These are phyloP conservation scores for Mungos mungo DNA, from an alignment of 2,113 vertebrate genomes.

Conservation along the genomic window DNA sequence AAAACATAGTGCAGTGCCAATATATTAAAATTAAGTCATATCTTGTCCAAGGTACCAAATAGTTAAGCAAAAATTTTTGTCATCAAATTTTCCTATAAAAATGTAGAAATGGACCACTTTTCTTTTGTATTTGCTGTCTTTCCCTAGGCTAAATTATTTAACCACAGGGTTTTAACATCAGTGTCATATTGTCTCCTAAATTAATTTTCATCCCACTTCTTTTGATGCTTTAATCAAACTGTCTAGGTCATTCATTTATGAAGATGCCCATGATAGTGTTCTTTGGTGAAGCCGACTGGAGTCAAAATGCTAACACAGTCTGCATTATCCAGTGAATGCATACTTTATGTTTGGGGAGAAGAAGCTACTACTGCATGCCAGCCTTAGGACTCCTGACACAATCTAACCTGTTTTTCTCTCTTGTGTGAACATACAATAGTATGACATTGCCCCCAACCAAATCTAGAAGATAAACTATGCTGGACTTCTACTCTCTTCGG, in stretches of 20 bases:
- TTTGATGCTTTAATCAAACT: background rate
- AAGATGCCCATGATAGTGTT: background rate
- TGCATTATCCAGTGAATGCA: background rate
- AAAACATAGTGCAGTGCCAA: background rate
- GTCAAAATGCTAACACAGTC: background rate
- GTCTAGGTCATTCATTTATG: background rate
- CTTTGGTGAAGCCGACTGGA: background rate
- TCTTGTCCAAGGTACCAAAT: background rate
- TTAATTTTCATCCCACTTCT: background rate
- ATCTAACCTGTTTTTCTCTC: background rate
- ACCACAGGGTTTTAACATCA: background rate
- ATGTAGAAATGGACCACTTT: background rate
- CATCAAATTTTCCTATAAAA: background rate
- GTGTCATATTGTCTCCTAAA: background rate
- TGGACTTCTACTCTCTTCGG: no score
- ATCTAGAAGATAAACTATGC: background rate
- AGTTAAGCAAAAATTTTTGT: background rate
- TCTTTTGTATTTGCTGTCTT: background rate
- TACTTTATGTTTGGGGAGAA: background rate
- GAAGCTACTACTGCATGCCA: background rate
- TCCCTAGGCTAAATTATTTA: background rate
- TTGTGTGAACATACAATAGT: background rate
- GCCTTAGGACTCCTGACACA: background rate
- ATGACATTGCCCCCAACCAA: background rate
- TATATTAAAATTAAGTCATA: background rate